Conservation (phyloP, 2,113 vertebrate genomes). For the Myiozetetes cayanensis region DNA sequence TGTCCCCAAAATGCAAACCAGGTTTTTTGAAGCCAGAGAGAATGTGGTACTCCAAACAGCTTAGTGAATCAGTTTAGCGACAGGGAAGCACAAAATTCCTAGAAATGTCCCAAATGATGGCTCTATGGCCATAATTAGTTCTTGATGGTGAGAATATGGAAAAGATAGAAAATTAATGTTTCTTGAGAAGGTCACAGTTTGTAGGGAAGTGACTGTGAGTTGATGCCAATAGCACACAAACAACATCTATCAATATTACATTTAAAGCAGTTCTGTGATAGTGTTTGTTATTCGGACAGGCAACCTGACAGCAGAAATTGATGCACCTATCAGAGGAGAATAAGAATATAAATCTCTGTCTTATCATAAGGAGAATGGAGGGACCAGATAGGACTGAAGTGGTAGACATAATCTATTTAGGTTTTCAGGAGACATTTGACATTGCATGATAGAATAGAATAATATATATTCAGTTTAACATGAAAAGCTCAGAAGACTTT, state of each 20-base stretch:
- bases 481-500: not conserved
- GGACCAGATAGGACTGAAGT: conserved; percentile 51
- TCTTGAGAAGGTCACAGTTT: not conserved
- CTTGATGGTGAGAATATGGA: not conserved
- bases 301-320: conserved; percentile 63
- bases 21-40: not conserved
- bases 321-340: conserved; percentile 55
- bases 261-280: conserved; percentile 66
- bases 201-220: conserved; percentile 16
- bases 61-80: not conserved
- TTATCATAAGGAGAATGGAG: conserved; percentile 52
- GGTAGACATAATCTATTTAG: conserved; percentile 55
- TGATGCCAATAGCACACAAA: conserved; percentile 49
- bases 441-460: conserved; percentile 37
- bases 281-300: conserved; percentile 55
- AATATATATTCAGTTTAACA: conserved; percentile 40
- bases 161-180: not conserved
- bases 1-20: not conserved
- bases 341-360: conserved; percentile 73
- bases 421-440: conserved; percentile 56
- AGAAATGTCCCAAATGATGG: not conserved
- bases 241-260: conserved; percentile 69
- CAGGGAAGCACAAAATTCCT: not conserved
- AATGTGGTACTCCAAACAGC: not conserved
- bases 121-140: not conserved